These are phyloP conservation scores for Falco cherrug DNA, from an alignment of 2,797 vertebrate species.

Conservation along the genomic window DNA sequence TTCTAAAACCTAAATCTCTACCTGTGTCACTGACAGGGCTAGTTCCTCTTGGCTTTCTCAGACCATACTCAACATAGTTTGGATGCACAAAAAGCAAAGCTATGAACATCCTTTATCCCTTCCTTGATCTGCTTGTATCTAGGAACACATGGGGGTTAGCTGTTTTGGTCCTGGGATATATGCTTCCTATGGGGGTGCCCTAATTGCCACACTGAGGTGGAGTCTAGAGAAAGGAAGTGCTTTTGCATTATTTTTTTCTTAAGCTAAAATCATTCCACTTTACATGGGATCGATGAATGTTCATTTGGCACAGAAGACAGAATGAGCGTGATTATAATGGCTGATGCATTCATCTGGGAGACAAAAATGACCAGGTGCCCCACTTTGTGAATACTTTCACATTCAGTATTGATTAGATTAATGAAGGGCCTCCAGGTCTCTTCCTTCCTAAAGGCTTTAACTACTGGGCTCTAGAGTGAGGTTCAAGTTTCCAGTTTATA, in stretches of 20 bases:
- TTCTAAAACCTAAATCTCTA: neutral
- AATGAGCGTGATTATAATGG: constrained; percentile 6
- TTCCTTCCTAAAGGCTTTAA: neutral
- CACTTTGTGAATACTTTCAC: constrained; percentile 10
- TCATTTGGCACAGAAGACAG: constrained; percentile 13
- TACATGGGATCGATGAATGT: neutral
- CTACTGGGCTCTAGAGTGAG: neutral
- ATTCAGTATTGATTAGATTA: constrained; percentile 37
- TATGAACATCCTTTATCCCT: neutral
- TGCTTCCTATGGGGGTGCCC: neutral
- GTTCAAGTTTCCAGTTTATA: neutral
- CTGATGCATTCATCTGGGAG: neutral
- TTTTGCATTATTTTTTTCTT: neutral
- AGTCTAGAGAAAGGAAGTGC: neutral
- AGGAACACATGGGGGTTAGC: neutral
- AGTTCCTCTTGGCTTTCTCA: neutral
- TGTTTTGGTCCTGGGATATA: neutral
- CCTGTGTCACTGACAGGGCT: fast-evolving
- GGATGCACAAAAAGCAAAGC: neutral
- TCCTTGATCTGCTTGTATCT: neutral
- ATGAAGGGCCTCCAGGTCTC: neutral
- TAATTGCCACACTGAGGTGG: neutral
- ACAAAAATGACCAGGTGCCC: constrained; percentile 1
- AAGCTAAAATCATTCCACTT: neutral
- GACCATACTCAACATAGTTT: neutral